phyloP scores from a whole-genome alignment of 2,797 vertebrate species.

The Furcifer pardalis region DNA sequence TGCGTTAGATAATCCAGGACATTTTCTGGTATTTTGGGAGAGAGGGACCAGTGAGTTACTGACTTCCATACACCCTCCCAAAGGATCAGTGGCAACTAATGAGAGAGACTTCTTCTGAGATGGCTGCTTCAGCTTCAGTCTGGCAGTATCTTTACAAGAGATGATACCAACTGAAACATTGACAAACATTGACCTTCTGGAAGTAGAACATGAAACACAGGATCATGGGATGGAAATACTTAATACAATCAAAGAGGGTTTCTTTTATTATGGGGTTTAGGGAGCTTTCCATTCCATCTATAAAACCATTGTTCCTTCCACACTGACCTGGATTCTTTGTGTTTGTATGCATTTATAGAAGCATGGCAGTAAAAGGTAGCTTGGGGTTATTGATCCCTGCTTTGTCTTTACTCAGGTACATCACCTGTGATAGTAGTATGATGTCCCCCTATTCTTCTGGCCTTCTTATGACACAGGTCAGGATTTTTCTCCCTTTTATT shows the following conservation, averaged over 20 bases:
- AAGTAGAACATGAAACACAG: conserved; percentile 40
- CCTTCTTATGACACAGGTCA: background rate
- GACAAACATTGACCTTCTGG: conserved; percentile 18
- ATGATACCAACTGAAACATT: conserved; percentile 25
- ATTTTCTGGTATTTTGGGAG: conserved; percentile 23
- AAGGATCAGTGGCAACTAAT: conserved; percentile 40
- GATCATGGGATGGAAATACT: conserved; percentile 16
- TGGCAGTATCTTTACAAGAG: conserved; percentile 38
- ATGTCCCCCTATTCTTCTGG: background rate
- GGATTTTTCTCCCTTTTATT: background rate
- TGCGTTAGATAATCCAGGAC: conserved; percentile 26
- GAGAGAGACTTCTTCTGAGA: conserved; percentile 13
- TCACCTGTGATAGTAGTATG: background rate
- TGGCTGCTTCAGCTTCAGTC: conserved; percentile 43
- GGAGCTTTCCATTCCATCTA: conserved; percentile 57
- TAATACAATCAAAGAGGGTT: conserved; percentile 24
- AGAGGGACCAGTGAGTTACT: conserved; percentile 36
- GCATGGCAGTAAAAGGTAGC: background rate
- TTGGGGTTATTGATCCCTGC: background rate
- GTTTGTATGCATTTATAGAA: background rate
- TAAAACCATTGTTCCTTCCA: conserved; percentile 71
- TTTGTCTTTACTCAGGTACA: background rate
- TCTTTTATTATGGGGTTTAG: conserved; percentile 35
- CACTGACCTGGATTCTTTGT: conserved; percentile 18
- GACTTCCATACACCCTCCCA: conserved; percentile 23